phyloP scores from a whole-genome alignment of 2,113 vertebrate genomes.

The Catagonus wagneri region DNA sequence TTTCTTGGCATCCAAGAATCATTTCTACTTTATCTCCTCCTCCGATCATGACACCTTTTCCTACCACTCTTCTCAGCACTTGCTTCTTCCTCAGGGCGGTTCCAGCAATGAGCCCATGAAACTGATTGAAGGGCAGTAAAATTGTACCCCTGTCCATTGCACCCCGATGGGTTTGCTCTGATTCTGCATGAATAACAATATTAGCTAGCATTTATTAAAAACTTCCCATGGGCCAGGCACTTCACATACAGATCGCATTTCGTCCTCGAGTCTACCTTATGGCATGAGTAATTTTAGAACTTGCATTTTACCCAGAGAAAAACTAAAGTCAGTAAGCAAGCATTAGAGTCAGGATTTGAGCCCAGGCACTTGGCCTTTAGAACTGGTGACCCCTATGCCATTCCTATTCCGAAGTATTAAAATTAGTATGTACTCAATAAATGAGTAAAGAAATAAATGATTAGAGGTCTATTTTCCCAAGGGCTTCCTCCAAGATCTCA shows the following conservation, averaged over 20 bases:
- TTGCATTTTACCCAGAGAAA: conserved; percentile 47
- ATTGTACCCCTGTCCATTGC: neutral
- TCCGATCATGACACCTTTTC: neutral
- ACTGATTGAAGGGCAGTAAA: neutral
- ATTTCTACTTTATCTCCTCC: neutral
- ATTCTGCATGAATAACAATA: neutral
- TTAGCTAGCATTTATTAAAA: neutral
- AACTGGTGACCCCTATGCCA: neutral
- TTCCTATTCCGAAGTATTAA: neutral
- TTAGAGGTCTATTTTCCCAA: conserved; percentile 45
- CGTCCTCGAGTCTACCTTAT: neutral
- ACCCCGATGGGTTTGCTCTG: neutral
- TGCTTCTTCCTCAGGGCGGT: neutral
- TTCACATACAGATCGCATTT: neutral
- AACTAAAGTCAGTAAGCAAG: neutral
- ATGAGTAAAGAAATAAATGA: conserved; percentile 60
- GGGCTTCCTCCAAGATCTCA: neutral
- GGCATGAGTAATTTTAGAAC: conserved; percentile 37
- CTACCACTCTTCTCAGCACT: neutral
- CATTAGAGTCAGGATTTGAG: neutral
- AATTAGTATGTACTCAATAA: conserved; percentile 56
- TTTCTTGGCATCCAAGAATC: conserved; percentile 10
- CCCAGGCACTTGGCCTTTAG: neutral
- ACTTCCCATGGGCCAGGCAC: neutral
- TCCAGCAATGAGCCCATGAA: neutral